phyloP scores from a whole-genome alignment of 2,797 vertebrate species.

The Myotis myotis region DNA sequence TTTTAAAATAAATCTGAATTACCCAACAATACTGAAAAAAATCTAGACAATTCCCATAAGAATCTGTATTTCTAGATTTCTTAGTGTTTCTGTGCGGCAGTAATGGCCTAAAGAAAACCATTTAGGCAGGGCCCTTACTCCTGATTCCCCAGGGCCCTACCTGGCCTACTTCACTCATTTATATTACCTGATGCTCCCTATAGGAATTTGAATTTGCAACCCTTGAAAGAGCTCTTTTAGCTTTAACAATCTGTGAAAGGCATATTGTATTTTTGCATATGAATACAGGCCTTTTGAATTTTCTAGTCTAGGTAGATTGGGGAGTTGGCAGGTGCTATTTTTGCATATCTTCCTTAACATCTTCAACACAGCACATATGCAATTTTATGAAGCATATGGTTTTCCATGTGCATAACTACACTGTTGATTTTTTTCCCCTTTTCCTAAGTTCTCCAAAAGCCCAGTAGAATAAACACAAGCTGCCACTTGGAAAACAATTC shows the following conservation, averaged over 20 bases:
- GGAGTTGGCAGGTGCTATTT: constrained; percentile 68
- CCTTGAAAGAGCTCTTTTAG: background rate
- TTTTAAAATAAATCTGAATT: constrained; percentile 34
- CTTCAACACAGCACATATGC: constrained; percentile 37
- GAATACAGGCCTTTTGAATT: constrained; percentile 26
- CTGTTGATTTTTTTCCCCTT: constrained; percentile 56
- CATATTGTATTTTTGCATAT: background rate
- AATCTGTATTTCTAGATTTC: background rate
- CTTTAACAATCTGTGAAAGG: constrained; percentile 25
- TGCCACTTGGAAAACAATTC: constrained; percentile 57
- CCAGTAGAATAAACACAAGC: constrained; percentile 68
- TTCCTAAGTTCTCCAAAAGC: constrained; percentile 50
- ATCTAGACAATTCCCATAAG: background rate
- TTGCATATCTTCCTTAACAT: constrained; percentile 39
- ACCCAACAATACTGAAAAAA: background rate
- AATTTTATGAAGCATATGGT: constrained; percentile 56
- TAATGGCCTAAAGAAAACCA: background rate
- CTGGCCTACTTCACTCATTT: background rate
- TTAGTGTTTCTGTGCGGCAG: background rate
- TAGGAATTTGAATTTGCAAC: background rate
- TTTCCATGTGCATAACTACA: constrained; percentile 38
- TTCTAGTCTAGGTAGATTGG: constrained; percentile 17
- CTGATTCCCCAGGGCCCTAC: background rate
- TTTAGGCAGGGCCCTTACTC: background rate
- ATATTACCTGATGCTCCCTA: background rate